Conservation (phyloP, 2,797 vertebrate species). For the Hephaestus fuliginosus region DNA sequence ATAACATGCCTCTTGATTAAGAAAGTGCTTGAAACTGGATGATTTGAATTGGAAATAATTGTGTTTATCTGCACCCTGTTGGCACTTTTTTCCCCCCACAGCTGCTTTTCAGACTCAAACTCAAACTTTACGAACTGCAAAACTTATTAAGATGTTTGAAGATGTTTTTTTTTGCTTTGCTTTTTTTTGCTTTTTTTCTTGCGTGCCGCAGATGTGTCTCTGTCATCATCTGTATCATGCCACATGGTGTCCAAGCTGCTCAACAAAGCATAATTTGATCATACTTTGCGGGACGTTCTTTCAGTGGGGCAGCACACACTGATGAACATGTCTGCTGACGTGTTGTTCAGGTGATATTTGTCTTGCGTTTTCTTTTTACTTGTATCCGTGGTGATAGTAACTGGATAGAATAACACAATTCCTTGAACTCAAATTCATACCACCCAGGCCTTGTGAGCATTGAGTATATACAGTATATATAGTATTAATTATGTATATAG, state of each 20-base stretch:
- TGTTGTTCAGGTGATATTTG: not conserved
- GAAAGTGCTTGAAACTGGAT: conserved; percentile 26
- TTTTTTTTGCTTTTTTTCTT: not conserved
- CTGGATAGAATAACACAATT: not conserved
- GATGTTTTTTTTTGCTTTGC: no score
- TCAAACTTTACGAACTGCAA: conserved; percentile 38
- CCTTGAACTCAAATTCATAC: conserved; percentile 1
- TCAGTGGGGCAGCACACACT: not conserved
- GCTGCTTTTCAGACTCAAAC: conserved; percentile 26
- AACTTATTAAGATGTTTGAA: conserved; percentile 35
- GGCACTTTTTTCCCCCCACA: not conserved
- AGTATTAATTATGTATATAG: not conserved
- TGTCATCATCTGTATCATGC: conserved; percentile 44
- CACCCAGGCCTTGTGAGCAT: no score
- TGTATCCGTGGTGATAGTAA: not conserved
- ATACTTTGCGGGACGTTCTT: conserved; percentile 14
- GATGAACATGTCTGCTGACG: not conserved
- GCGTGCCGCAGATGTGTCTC: conserved; percentile 52
- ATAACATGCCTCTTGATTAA: conserved; percentile 45
- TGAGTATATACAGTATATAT: not conserved
- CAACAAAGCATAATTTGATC: conserved; percentile 2
- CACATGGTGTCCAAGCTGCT: conserved; percentile 63
- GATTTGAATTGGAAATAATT: conserved; percentile 60
- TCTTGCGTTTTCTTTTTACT: not conserved
- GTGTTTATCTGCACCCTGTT: conserved; percentile 39